Evolutionary conservation across 2,888 invertebrate genomes (phyloP).

Genomic region (Phortica okadai): DNA sequence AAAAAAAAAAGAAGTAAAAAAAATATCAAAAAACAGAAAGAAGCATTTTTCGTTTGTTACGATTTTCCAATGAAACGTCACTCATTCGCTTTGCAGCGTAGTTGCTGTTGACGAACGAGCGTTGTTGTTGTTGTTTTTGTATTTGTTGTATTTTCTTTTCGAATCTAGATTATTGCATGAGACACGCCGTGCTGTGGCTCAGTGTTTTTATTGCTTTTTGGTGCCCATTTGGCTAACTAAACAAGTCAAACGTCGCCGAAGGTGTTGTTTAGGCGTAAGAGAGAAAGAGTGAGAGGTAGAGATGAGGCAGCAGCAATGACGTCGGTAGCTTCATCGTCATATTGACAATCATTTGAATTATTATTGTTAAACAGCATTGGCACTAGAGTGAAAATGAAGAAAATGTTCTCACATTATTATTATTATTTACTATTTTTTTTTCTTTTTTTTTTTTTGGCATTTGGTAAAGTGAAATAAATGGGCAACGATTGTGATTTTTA

Average conservation of each 20-base stretch:
- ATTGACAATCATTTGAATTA: constrained; percentile 60
- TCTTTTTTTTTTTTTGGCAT: constrained; percentile 27
- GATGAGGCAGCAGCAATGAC: constrained; percentile 2
- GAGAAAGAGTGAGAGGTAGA: too few species aligned
- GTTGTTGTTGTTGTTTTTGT: constrained; percentile 29
- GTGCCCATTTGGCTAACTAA: constrained; percentile 27
- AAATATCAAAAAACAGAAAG: constrained; percentile 17
- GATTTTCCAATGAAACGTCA: constrained; percentile 26
- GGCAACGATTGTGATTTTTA: constrained; percentile 55
- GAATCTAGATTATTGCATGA: neutral
- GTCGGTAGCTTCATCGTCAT: neutral
- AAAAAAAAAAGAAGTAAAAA: constrained; percentile 36
- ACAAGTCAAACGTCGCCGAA: constrained; percentile 19
- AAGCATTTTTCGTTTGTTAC: constrained; percentile 42
- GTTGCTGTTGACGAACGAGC: constrained; percentile 42
- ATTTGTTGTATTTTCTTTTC: neutral
- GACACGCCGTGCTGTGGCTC: neutral
- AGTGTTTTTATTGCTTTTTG: constrained; percentile 1
- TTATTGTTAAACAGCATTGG: constrained; percentile 52
- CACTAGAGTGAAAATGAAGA: constrained; percentile 16
- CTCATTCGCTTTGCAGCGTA: constrained; percentile 11
- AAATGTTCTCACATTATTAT: constrained; percentile 40
- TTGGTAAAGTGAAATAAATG: constrained; percentile 61
- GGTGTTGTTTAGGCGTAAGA: neutral
- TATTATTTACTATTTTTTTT: neutral